Evolutionary conservation across 2,797 vertebrate genomes (phyloP), one percentile per base, ranked within the genome.

Genomic region (Eutrigla gurnardus): DNA sequence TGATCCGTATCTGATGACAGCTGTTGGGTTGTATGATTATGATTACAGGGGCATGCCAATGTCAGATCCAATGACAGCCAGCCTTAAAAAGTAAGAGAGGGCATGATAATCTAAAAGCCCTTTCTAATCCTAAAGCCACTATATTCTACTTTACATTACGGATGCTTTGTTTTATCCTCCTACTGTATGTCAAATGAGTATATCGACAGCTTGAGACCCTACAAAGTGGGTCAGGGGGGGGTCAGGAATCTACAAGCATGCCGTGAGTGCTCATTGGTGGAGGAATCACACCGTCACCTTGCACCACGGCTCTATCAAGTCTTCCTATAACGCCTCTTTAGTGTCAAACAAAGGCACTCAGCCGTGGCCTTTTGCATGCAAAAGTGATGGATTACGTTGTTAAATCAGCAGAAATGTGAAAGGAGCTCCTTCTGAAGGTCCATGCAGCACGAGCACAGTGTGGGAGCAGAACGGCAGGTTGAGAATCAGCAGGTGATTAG

Each of bases 401-500:
- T 42, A 58, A 43, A 78, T 75, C 64, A 76, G 63, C 66, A 66
- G 55, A 76, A 77, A 80, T 13, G 36, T 73, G 2, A 55, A 84
- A 78, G 55, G 72, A 76, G 62, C 50, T 70, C 84, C 75, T 80
- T 78, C 65, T 69, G 84, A 70, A 47, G 70, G 69, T 66, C 55
- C 73, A 82, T 12, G 75, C 85, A 82, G 84, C 68, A 73, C 6
- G 47, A 78, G 83, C 86, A 70, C 90, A 85, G 86, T 57, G 75
- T 86, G 87, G 37, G 35, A 84, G 77, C 70, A 78, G 59, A 84
- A 46, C 8, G 81, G 73, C 90, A 92, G 88, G 89, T 90, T 87
- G 88, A 57, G 78, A 87, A 87, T 66, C 90, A 92, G 91, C 89
- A 87, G 88, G 91, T 78, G 68, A 75, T 86, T 64, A 84, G 66